Conservation (phyloP, 2,113 vertebrate genomes). For the Anolis sagrei region DNA sequence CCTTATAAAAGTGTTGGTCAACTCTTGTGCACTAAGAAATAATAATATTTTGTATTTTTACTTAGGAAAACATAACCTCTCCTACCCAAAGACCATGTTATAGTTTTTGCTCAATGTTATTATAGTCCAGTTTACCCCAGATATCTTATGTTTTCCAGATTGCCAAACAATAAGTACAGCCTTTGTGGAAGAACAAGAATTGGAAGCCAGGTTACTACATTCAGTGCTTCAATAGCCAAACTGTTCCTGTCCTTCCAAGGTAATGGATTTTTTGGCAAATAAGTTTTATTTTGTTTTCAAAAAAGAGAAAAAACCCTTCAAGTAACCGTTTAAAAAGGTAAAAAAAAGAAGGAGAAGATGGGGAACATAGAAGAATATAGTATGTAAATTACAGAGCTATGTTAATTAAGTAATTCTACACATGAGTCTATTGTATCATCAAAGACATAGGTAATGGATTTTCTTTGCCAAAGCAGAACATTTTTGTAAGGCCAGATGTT, state of each 20-base stretch:
- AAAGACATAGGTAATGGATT: background rate
- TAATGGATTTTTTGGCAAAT: background rate
- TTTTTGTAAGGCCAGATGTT: background rate
- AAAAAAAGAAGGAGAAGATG: no score
- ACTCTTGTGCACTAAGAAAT: background rate
- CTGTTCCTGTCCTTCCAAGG: slow-evolving; percentile 44
- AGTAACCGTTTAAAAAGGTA: no score
- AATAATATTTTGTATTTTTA: background rate
- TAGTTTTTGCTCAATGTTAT: background rate
- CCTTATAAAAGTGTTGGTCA: fast-evolving
- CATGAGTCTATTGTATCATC: no score
- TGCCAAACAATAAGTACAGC: slow-evolving; percentile 40
- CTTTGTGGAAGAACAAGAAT: slow-evolving; percentile 44
- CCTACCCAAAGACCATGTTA: background rate
- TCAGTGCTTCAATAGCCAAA: slow-evolving; percentile 9
- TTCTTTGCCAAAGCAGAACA: background rate
- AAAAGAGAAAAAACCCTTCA: no score
- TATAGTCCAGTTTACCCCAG: background rate
- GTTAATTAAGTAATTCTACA: no score
- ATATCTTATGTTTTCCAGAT: slow-evolving; percentile 49
- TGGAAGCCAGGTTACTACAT: slow-evolving; percentile 29
- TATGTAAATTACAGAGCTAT: no score
- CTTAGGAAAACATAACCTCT: background rate
- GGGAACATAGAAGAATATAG: no score
- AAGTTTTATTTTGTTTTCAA: no score